Conservation (phyloP, 2,113 vertebrate genomes). For the Trematocara macrostoma region DNA sequence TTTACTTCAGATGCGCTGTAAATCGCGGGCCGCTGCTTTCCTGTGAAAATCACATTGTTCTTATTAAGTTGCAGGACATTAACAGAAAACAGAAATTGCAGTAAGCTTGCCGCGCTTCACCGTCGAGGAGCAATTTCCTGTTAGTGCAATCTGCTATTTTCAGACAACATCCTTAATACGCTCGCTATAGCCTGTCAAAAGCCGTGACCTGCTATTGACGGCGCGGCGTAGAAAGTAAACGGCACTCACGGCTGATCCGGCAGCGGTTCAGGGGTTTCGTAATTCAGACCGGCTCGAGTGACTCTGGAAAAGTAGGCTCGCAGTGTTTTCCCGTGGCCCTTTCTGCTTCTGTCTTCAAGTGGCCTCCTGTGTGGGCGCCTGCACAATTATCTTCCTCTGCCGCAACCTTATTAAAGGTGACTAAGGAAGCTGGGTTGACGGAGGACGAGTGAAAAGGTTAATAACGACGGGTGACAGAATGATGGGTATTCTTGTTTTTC, state of each 20-base stretch:
- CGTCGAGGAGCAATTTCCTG: not conserved
- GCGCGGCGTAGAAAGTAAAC: not conserved
- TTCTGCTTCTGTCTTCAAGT: not conserved
- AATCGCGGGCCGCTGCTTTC: rapidly evolving
- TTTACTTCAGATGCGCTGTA: not conserved
- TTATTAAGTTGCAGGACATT: not conserved
- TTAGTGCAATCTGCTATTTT: not conserved
- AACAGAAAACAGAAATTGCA: not conserved
- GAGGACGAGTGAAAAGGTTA: not conserved
- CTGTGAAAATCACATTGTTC: not conserved
- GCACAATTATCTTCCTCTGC: not conserved
- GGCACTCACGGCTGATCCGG: not conserved
- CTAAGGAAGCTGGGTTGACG: not conserved
- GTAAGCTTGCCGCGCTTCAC: not conserved
- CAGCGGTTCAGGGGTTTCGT: not conserved
- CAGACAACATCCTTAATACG: not conserved
- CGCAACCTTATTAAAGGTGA: not conserved
- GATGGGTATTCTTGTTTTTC: not conserved
- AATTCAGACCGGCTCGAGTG: not conserved
- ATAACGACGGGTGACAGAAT: not conserved
- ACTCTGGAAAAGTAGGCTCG: not conserved
- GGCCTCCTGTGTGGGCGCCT: not conserved
- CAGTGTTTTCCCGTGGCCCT: not conserved
- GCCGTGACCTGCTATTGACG: not conserved
- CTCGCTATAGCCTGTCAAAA: not conserved